Evolutionary conservation across 2,888 invertebrate species (phyloP).

Genomic region (Polydrusus pterygomalis): DNA sequence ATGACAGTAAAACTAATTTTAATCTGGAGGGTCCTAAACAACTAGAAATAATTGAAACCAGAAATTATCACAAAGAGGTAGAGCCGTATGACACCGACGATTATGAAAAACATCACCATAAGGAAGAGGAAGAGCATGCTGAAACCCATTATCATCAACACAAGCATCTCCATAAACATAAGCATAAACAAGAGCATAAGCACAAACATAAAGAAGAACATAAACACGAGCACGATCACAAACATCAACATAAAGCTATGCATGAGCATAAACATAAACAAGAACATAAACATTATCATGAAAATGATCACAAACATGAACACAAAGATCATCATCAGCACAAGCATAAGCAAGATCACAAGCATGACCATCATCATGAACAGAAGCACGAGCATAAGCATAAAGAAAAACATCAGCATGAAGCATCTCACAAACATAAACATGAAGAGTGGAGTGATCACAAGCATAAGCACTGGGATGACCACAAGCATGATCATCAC

Average conservation of each 20-base stretch:
- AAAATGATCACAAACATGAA: constrained; percentile 57
- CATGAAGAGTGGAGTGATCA: constrained; percentile 55
- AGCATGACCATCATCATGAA: constrained; percentile 56
- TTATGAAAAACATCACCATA: constrained; percentile 39
- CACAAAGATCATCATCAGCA: constrained; percentile 53
- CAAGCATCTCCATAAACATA: constrained; percentile 66
- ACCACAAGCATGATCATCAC: constrained; percentile 54
- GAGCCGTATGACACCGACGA: constrained; percentile 41
- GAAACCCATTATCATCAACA: constrained; percentile 67
- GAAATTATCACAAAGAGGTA: constrained; percentile 41
- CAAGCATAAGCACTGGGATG: constrained; percentile 52
- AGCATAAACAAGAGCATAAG: constrained; percentile 64
- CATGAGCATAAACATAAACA: constrained; percentile 60
- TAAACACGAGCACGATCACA: constrained; percentile 55
- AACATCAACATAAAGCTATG: constrained; percentile 56
- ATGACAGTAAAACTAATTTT: constrained; percentile 37
- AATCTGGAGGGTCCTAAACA: constrained; percentile 42
- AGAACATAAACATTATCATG: constrained; percentile 46
- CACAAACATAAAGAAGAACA: constrained; percentile 56
- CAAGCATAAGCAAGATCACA: constrained; percentile 56
- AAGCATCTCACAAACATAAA: constrained; percentile 56
- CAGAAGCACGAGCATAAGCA: constrained; percentile 54
- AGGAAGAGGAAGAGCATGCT: constrained; percentile 49
- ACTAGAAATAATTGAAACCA: constrained; percentile 40
- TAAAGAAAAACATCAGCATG: constrained; percentile 56